These are phyloP conservation scores for Amphipyra berbera DNA, from an alignment of 2,888 invertebrate species.

Conservation along the genomic window DNA sequence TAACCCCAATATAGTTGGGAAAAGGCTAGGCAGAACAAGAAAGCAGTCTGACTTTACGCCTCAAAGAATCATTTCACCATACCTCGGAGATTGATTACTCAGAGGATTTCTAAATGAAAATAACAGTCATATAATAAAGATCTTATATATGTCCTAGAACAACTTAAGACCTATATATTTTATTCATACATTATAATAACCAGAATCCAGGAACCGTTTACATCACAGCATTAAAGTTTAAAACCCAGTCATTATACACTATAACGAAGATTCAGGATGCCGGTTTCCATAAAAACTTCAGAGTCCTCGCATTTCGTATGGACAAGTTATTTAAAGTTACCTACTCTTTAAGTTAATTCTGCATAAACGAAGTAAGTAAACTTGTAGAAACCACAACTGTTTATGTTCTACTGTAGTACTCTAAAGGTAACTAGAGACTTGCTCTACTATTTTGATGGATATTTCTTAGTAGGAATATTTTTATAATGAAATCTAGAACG, in stretches of 20 bases:
- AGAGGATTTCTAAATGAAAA: background rate
- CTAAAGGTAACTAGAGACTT: background rate
- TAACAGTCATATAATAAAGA: background rate
- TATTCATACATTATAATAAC: conserved; percentile 33
- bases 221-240: conserved; percentile 23
- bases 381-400: conserved; percentile 21
- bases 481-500: no score
- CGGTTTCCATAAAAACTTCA: conserved; percentile 43
- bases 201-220: conserved; percentile 9
- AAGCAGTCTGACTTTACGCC: no score
- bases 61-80: no score
- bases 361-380: conserved; percentile 19
- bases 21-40: no score
- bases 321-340: conserved; percentile 37
- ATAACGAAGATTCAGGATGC: conserved; percentile 29
- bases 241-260: conserved; percentile 44
- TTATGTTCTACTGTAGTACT: conserved; percentile 6
- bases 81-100: no score
- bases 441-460: background rate
- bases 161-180: conserved; percentile 16
- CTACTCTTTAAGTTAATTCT: conserved; percentile 35
- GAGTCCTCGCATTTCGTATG: conserved; percentile 33
- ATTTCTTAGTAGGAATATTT: no score
- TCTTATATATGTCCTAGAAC: background rate
- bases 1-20: no score